Evolutionary conservation across 2,113 vertebrate genomes (phyloP).

Genomic region (Catharus minimus): DNA sequence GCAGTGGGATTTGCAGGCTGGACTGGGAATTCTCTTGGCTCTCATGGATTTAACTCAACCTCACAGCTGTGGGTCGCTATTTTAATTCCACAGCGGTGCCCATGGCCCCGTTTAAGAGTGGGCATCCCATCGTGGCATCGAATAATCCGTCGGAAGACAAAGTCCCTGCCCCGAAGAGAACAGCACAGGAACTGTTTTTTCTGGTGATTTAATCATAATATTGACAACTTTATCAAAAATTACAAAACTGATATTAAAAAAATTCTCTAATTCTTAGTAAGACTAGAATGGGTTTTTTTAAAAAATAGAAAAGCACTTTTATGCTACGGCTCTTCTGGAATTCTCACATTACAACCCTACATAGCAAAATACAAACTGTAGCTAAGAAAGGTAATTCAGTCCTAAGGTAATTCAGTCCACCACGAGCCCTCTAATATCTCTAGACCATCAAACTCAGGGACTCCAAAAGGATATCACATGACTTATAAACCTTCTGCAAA

Average conservation of each 20-base stretch:
- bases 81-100: background rate
- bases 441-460: constrained; percentile 52
- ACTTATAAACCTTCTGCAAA: constrained; percentile 33
- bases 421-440: constrained; percentile 48
- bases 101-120: background rate
- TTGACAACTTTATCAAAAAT: constrained; percentile 76
- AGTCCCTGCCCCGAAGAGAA: constrained; percentile 70
- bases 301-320: constrained; percentile 73
- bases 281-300: constrained; percentile 67
- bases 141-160: background rate
- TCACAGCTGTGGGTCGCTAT: background rate
- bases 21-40: background rate
- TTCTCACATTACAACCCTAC: constrained; percentile 70
- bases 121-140: constrained; percentile 11
- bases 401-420: constrained; percentile 57
- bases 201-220: constrained; percentile 75
- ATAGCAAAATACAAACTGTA: constrained; percentile 69
- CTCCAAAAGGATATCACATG: constrained; percentile 27
- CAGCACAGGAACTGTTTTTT: constrained; percentile 71
- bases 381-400: constrained; percentile 67
- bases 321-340: constrained; percentile 69
- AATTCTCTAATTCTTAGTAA: constrained; percentile 71
- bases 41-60: background rate
- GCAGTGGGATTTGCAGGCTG: rapidly evolving
- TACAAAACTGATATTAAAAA: constrained; percentile 74